phyloP scores from a whole-genome alignment of 2,113 vertebrate genomes.

The Rana temporaria region DNA sequence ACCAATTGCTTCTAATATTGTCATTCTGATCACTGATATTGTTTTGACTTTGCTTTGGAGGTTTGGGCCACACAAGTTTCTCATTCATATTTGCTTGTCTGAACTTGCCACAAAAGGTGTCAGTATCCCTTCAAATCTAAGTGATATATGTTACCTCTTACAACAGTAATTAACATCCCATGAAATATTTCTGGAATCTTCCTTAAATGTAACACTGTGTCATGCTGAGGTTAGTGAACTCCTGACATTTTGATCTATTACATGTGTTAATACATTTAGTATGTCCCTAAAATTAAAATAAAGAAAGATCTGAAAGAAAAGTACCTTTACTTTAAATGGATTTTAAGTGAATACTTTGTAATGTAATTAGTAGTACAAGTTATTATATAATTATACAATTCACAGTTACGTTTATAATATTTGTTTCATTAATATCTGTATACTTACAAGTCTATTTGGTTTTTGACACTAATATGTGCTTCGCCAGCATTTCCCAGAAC shows the following conservation, averaged over 20 bases:
- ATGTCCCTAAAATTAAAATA: neutral
- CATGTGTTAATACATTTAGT: neutral
- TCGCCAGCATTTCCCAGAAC: no score
- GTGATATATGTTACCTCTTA: neutral
- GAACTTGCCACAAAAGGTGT: neutral
- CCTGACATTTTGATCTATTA: constrained; percentile 5
- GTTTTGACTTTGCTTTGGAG: neutral
- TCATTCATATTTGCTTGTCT: neutral
- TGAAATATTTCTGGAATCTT: constrained; percentile 26
- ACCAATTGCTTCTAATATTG: no score
- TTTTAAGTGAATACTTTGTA: no score
- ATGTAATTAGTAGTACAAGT: no score
- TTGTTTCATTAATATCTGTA: no score
- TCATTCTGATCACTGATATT: neutral
- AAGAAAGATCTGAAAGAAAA: neutral
- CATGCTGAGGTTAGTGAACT: neutral
- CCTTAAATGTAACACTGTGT: neutral
- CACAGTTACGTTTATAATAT: no score
- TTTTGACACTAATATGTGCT: no score
- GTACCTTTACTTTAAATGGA: no score
- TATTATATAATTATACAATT: no score
- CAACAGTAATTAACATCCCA: neutral
- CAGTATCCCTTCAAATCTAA: neutral
- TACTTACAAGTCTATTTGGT: no score
- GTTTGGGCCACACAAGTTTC: neutral